Evolutionary conservation across 2,797 vertebrate genomes (phyloP), one percentile per base, ranked within the genome.

Genomic region (Rallus crepitans): DNA sequence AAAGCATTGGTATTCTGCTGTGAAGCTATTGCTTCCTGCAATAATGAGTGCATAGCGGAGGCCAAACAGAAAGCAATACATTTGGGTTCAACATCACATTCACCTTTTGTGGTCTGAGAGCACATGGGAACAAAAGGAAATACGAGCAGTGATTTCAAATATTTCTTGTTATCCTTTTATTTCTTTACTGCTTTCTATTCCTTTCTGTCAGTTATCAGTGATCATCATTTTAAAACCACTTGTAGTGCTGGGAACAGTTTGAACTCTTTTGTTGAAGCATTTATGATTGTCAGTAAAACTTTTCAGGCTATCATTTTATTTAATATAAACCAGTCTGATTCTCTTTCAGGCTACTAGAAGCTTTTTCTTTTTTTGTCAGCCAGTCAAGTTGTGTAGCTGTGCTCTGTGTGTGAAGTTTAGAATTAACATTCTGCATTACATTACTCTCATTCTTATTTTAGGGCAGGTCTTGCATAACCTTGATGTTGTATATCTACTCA

Each of bases 1-100:
- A 64, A 61, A 81, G 56, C 77, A 84, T 87, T 95, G 87, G 63
- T 75, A 95, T 96, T 96, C 92, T 82, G 7, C 84, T 20, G 57
- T 48, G 78, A 81, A 69, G 68, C 69, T 59, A 61, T 76, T 76
- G 89, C 79, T 89, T 92, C 72, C 93, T 95, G 90, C 89, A 89
- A 28, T 94, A 93, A 94, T 89, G 89, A 96, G 94, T 50, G 81
- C 93, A 72, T 21, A 66, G 94, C 90, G 92, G 93, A 92, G 96
- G 94, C 89, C 96, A 82, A 92, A 40, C 57, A 87, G 70, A 96
- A 91, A 84, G 91, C 90, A 94, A 75, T 48, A 16, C 90, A 20
- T 80, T 86, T 52, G 70, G 65, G 96, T 94, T 96, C 96, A 95
- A 37, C 90, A 90, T 25, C 89, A 16, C 84, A 66, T 69, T 70